phyloP scores from a whole-genome alignment of 2,888 invertebrate genomes.

The Drosophila differens region DNA sequence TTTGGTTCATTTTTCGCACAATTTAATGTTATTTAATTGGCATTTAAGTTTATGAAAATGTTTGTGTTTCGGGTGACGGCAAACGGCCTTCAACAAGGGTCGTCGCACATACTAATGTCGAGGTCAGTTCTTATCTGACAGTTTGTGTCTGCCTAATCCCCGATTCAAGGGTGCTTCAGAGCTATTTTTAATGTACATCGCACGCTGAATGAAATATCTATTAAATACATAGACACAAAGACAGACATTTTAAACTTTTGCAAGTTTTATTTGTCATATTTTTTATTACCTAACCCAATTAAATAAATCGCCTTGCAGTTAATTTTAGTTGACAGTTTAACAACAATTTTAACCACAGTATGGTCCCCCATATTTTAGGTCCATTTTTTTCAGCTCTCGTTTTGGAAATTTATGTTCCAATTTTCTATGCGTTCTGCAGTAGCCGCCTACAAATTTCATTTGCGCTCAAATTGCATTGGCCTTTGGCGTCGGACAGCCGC shows the following conservation, averaged over 20 bases:
- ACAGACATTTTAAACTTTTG: neutral
- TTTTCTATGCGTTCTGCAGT: constrained; percentile 67
- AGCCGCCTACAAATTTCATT: constrained; percentile 54
- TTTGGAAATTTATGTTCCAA: constrained; percentile 66
- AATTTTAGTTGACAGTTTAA: constrained; percentile 69
- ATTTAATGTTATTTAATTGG: constrained; percentile 80
- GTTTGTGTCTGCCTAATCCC: constrained; percentile 20
- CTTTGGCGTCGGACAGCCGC: constrained; percentile 51
- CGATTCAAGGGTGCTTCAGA: constrained; percentile 4
- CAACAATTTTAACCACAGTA: constrained; percentile 66
- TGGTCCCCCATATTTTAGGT: constrained; percentile 42
- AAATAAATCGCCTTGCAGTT: constrained; percentile 64
- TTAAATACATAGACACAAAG: neutral
- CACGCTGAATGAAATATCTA: constrained; percentile 3
- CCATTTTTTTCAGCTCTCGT: neutral
- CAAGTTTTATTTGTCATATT: neutral
- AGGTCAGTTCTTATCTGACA: constrained; percentile 52
- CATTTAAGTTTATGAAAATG: constrained; percentile 78
- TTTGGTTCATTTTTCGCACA: constrained; percentile 72
- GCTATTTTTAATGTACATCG: constrained; percentile 7
- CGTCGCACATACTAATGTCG: constrained; percentile 39
- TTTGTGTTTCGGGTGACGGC: constrained; percentile 45
- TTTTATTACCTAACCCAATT: constrained; percentile 21
- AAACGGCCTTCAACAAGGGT: constrained; percentile 7
- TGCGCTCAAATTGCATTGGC: constrained; percentile 66